Evolutionary conservation across 2,888 invertebrate genomes (phyloP).

Genomic region (Ophion ellenae): DNA sequence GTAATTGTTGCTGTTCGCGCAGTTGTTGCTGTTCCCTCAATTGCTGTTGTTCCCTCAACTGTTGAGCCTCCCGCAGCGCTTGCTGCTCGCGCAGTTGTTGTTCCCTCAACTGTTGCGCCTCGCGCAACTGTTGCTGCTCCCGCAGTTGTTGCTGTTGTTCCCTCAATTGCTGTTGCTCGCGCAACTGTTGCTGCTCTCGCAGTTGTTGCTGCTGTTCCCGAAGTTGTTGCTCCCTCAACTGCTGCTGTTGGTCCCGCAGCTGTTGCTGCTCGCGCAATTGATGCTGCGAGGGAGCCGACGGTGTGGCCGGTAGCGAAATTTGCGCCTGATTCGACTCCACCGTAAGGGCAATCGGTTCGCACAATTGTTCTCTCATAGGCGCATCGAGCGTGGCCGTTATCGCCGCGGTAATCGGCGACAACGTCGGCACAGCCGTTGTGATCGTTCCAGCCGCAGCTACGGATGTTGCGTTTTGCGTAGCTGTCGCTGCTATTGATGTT

Average conservation of each 20-base stretch:
- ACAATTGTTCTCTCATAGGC: conserved; percentile 47
- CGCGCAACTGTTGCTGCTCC: conserved; percentile 54
- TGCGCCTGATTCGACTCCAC: conserved; percentile 57
- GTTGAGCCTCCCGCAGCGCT: conserved; percentile 12
- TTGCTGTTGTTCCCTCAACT: conserved; percentile 25
- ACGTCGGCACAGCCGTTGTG: conserved; percentile 70
- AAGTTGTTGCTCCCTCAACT: conserved; percentile 73
- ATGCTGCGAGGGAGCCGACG: conserved; percentile 27
- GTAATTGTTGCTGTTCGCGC: conserved; percentile 9
- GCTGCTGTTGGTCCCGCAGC: conserved; percentile 63
- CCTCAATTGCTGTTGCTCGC: conserved; percentile 23
- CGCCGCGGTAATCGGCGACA: conserved; percentile 47
- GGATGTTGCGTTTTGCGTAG: conserved; percentile 64
- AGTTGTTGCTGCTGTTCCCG: conserved; percentile 26
- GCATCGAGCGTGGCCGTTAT: conserved; percentile 47
- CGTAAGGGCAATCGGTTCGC: conserved; percentile 45
- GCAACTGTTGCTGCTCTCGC: conserved; percentile 26
- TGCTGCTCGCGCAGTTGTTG: conserved; percentile 37
- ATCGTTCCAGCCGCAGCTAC: conserved; percentile 60
- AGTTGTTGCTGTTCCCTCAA: conserved; percentile 37
- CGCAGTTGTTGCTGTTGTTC: conserved; percentile 62
- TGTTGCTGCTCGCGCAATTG: conserved; percentile 41
- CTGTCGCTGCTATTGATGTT: conserved; percentile 59
- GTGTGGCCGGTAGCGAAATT: conserved; percentile 18
- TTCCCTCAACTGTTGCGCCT: conserved; percentile 24